A percentile compares a stretch with the other conserved stretches of the same genome.
phyloP scores from a whole-genome alignment of 2,888 invertebrate genomes.

The Oxytorus armatus region DNA sequence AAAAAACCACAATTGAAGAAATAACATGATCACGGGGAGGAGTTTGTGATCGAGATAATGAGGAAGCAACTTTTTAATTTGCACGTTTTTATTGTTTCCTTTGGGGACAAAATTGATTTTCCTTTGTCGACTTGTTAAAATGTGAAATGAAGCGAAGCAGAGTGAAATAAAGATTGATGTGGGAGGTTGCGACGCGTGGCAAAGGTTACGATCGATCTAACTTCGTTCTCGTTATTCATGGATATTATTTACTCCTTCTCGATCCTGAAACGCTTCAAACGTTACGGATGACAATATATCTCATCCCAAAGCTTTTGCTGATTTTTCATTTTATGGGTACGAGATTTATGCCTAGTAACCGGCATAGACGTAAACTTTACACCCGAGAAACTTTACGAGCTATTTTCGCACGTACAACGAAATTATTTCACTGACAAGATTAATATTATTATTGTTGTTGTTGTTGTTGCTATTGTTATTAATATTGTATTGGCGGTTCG shows the following conservation, averaged over 20 bases:
- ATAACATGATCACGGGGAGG: no score
- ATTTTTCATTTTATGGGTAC: constrained; percentile 41
- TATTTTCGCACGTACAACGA: constrained; percentile 41
- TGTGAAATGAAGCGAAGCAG: constrained; percentile 27
- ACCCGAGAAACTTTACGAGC: constrained; percentile 15
- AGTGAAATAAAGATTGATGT: constrained; percentile 46
- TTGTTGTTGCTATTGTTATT: no score
- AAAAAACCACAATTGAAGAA: not conserved
- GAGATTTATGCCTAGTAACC: constrained; percentile 22
- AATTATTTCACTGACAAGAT: not conserved
- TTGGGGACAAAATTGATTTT: constrained; percentile 1
- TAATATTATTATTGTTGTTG: not conserved
- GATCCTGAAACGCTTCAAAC: constrained; percentile 7
- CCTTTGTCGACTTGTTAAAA: constrained; percentile 2
- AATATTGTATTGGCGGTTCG: no score
- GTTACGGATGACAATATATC: constrained; percentile 24
- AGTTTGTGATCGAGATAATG: no score
- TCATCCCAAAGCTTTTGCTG: constrained; percentile 35
- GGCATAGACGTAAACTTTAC: constrained; percentile 1
- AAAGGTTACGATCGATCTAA: constrained; percentile 63
- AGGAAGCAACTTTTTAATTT: no score
- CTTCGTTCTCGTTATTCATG: constrained; percentile 15
- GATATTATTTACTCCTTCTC: not conserved
- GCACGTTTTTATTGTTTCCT: no score
- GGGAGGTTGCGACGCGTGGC: constrained; percentile 11